Base-by-base conservation (phyloP, 2,797 vertebrate genomes). In the Pampus argenteus region DNA sequence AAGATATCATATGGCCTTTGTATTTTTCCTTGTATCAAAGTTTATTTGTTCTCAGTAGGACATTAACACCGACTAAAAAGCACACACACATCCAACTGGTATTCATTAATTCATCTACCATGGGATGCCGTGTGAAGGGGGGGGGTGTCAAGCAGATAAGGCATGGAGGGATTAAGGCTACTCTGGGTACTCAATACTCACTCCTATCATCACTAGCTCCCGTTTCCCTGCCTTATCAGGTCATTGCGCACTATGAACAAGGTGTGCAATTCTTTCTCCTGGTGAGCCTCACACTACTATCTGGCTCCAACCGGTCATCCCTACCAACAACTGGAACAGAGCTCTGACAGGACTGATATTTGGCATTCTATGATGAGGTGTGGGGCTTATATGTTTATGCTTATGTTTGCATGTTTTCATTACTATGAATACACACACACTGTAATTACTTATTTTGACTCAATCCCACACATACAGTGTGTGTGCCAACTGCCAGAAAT, bases 291-390 rank as follows among this genome's bases (percentile, higher is more conserved):
- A 7, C 34, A 4, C 17, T 6, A 28, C 7, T 8, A 38, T 8
- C 9, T n/a, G 18, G 13, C 38, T 31, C 28, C n/a, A 38, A 31
- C 3, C 2, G 0, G 42, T 59, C 23, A 8, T 13, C 3, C 2
- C 1, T 6, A 60, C 38, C 59, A 58, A 49, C 65, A 71, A 60
- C 40, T 51, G 68, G 68, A 76, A 22, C 49, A 38, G 44, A 64
- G 57, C 63, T 49, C 42, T 54, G 67, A 82, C 49, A 77, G 10
- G 52, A 49, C 34, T 38, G 58, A 44, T 0, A 4, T 42, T 26
- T 47, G 20, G n/a, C 31, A 67, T 72, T 75, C 42, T 59, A 58
- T 22, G 36, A 69, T 62, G 52, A 74, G 54, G 49, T n/a, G 61
- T 47, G 29, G 20, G 20, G 52, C 36, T n/a, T n/a, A n/a, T n/a